These are phyloP conservation scores for Alcedo atthis DNA, from an alignment of 2,797 vertebrate species.

Conservation along the genomic window DNA sequence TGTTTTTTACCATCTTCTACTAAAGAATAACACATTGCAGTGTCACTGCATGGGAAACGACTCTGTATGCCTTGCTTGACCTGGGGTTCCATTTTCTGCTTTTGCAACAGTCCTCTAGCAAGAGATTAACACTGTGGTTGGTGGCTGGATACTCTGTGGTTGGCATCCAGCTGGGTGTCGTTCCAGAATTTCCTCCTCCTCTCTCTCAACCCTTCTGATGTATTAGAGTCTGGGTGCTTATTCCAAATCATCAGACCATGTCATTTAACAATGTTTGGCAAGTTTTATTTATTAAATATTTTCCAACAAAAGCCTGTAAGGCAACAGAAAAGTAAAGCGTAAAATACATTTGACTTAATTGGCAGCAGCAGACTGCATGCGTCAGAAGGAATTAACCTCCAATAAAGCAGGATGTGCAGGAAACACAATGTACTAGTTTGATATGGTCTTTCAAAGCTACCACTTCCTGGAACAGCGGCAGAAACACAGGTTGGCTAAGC, in stretches of 20 bases:
- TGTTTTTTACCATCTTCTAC: not conserved
- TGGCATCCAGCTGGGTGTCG: not conserved
- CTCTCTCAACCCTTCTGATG: not conserved
- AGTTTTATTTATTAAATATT: slow-evolving; percentile 57
- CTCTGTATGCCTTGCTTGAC: not conserved
- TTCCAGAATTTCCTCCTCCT: slow-evolving; percentile 4
- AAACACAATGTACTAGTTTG: slow-evolving; percentile 68
- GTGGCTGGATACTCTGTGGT: not conserved
- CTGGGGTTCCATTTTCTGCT: not conserved
- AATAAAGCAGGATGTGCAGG: slow-evolving; percentile 53
- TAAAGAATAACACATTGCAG: not conserved
- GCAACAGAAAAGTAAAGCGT: slow-evolving; percentile 40
- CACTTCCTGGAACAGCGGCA: slow-evolving; percentile 52
- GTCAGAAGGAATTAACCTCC: slow-evolving; percentile 40
- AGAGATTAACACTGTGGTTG: not conserved
- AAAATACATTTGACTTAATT: slow-evolving; percentile 52
- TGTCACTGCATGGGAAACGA: not conserved
- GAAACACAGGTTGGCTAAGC: not conserved
- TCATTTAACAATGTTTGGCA: slow-evolving; percentile 40
- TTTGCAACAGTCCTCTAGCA: not conserved
- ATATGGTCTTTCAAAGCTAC: slow-evolving; percentile 57
- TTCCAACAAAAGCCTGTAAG: slow-evolving; percentile 43
- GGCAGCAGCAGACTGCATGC: slow-evolving; percentile 43
- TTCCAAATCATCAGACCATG: slow-evolving; percentile 21
- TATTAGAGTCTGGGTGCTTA: slow-evolving; percentile 13